Base-by-base conservation (phyloP, 2,888 invertebrate genomes). In the Hipparchia sbordonii region DNA sequence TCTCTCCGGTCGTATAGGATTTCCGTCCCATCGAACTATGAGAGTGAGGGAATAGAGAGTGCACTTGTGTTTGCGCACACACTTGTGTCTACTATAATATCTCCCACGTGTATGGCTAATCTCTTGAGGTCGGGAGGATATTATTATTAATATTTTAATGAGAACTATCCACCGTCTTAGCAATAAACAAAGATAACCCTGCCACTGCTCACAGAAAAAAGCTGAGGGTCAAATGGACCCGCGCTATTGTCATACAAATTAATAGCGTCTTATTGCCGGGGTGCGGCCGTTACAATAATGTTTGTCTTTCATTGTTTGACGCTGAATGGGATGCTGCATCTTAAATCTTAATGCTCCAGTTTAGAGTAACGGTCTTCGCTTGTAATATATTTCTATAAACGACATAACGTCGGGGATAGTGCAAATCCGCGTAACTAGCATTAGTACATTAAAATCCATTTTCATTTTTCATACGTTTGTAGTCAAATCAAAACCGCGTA, bases 211-310 rank as follows among this genome's bases (percentile, higher is more conserved):
- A 23, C 80, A 80, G 78, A 81, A 84, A 82, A 83, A 82, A 70
- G 70, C 6, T 72, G 72, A 2, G 51, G 79, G 83, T 76, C 78
- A 78, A 75, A 77, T 56, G 76, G 78, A 77, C 74, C 73, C 74
- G 52, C 51, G 33, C 67, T 73, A 80, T 80, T 81, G 81, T 87
- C 81, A 89, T 89, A 85, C 79, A 89, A 87, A 89, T 89, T 88
- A 88, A 88, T 86, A 82, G 78, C 82, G 67, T 75, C 80, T 80
- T 81, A 81, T 77, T 68, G 70, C 67, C 61, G 72, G 72, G 69
- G 71, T 72, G 77, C 60, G 71, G 75, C 75, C 76, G 74, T 81
- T 81, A 81, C 66, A 80, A 87, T 85, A 86, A 85, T 83, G 82
- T 86, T 86, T 85, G 81, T 84, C 82, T 85, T 82, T 60, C 72